Evolutionary conservation across 2,888 invertebrate genomes (phyloP), one percentile per base, ranked within the genome.

Genomic region (Rotaria magnacalcarata): DNA sequence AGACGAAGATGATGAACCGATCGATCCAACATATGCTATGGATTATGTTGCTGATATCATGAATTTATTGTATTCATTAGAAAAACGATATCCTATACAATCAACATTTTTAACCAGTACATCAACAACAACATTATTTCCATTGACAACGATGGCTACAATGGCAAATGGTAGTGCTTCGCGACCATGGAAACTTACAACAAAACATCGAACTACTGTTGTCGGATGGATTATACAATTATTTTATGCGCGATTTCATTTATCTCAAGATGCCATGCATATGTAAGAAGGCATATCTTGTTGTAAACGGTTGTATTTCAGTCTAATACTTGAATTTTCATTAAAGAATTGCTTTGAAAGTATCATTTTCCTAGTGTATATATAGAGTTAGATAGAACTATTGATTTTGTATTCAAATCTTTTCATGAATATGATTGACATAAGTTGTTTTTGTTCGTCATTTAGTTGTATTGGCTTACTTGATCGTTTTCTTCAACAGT

Each of bases 261-360:
- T 80, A 47, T 80, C 80, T 47, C 80, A 80, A 80, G 80, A 80
- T 80, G 43, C 80, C n/a, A n/a, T 80, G 47, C 80, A 80, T 16
- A n/a, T 80, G 67, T 67, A 60, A 60, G 60, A 60, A 52, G 3
- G 50, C 2, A 52, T 52, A 3, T 52, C 14, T 34, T 34, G 34
- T 34, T 34, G 34, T 34, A 34, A 34, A 34, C 34, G 34, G 34
- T 34, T 34, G 34, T 2, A 34, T 34, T 34, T 34, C 34, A 34
- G 34, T 34, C 34, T 34, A 34, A 2, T 34, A 34, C 34, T 34
- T 34, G 34, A 34, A 34, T 34, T 34, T 34, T 34, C 34, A 2
- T 34, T 34, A 34, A 34, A 34, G 34, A 34, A 34, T 34, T 2
- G 34, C 34, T 34, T 34, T 34, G 34, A 34, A 34, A 34, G 34